Conservation (phyloP, 2,888 invertebrate species). For the Sericinus montela region DNA sequence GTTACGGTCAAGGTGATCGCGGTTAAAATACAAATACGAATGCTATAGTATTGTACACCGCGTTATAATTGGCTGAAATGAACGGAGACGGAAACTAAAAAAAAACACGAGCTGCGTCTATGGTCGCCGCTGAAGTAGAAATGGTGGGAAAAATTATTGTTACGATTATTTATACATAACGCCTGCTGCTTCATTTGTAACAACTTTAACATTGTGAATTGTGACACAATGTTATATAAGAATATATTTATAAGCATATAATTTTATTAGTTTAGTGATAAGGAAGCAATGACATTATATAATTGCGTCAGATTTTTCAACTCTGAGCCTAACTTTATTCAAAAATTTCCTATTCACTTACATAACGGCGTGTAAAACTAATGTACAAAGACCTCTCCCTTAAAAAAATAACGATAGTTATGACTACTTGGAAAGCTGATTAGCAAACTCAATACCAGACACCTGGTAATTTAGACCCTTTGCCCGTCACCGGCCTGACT, state of each 20-base stretch:
- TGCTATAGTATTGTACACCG: not conserved
- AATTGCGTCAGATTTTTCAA: not conserved
- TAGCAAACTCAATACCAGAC: too few species aligned
- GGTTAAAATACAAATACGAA: slow-evolving; percentile 34
- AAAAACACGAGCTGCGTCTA: slow-evolving; percentile 17
- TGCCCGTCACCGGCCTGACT: too few species aligned
- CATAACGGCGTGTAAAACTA: too few species aligned
- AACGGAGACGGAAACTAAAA: slow-evolving; percentile 18
- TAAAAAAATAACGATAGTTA: too few species aligned
- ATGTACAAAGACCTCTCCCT: too few species aligned
- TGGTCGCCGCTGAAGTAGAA: slow-evolving; percentile 18
- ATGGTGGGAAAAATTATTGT: slow-evolving; percentile 16
- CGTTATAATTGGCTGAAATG: slow-evolving; percentile 7
- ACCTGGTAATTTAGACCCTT: too few species aligned
- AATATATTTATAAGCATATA: not conserved
- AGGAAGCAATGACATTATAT: not conserved
- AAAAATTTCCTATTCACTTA: too few species aligned
- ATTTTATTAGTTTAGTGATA: slow-evolving; percentile 7
- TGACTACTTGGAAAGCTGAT: too few species aligned
- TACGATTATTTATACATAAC: slow-evolving; percentile 22
- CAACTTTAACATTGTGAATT: slow-evolving; percentile 24
- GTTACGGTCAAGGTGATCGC: slow-evolving; percentile 58
- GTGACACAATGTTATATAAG: slow-evolving; percentile 15
- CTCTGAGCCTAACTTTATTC: not conserved
- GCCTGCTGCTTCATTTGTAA: slow-evolving; percentile 8